Evolutionary conservation across 2,888 invertebrate species (phyloP), one percentile per base, ranked within the genome.

Genomic region (Thelaira solivaga): DNA sequence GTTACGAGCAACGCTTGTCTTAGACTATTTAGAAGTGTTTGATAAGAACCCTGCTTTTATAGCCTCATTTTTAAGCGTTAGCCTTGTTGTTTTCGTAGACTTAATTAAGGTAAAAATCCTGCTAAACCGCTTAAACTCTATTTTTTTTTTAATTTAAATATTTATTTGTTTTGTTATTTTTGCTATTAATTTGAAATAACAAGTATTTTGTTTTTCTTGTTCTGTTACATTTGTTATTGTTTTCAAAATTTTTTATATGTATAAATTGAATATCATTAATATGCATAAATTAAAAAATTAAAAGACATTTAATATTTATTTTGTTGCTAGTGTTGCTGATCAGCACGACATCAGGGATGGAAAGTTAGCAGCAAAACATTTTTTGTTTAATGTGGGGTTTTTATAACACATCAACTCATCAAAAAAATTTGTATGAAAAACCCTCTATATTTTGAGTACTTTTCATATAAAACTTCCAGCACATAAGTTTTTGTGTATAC

Each of bases 151-250:
- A 81, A 81, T 86, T 86, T 87, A 81, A 87, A 87, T 86, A 85
- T 78, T 69, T 78, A 69, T 64, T 64, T 68, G 20, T 57, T 68
- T 73, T 61, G 26, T 20, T 62, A 16, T 45, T 62, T 13, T 39
- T 8, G 20, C 24, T 72, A 26, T 62, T 24, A 36, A 45, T 55
- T 31, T 45, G 11, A 34, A 76, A 76, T 87, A 87, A 87, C 87
- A 83, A 82, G 87, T 87, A 87, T 86, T 85, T 86, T 87, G 85
- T 87, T 87, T 86, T 82, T 85, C 82, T 83, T 68, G 80, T 76
- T 78, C 62, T 77, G 82, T 81, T 69, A 74, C 62, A 76, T 61
- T 81, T 81, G 75, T 68, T 78, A 53, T 62, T 74, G 26, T 26
- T 26, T 4, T 26, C 6, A 5, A 67, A 64, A 49, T 55, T 39